Base-by-base conservation (phyloP, 2,113 vertebrate genomes). In the Fulmarus glacialis region DNA sequence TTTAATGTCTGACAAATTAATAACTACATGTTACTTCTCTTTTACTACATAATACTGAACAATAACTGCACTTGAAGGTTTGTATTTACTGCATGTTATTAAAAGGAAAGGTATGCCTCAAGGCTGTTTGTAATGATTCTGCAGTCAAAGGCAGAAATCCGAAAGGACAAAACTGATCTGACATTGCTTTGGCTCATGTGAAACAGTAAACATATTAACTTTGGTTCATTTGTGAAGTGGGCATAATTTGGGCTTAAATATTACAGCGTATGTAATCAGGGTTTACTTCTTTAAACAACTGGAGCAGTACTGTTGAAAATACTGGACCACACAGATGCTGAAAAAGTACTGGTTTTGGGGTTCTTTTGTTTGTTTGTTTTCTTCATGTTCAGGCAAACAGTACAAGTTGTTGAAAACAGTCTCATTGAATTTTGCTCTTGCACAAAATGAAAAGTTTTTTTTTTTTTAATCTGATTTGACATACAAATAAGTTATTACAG, bases 1-100 rank as follows among this genome's bases (percentile, higher is more conserved):
- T 97, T 97, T 95, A 96, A 94, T 93, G 75, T 84, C 83, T 97
- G 97, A 97, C 93, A 95, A 83, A 92, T 98, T 98, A 98, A 97
- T 98, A 97, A 96, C 83, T 95, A 93, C 81, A 45, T 93, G 64
- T 72, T 96, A 87, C 74, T 96, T 97, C 89, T 95, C 86, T 91
- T 92, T 81, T 87, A 45, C 89, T 97, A 75, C 56, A 36, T 93
- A 82, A 67, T 73, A 42, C 53, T 70, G 67, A 98, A 97, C 90
- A 96, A 82, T 94, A 98, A 89, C 73, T 92, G 89, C 29, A 7
- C 1, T 64, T 93, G 96, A 95, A 96, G 53, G 59, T 90, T 87
- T 97, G 66, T 67, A 68, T 96, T 97, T 95, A 92, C 90, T 87
- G 83, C 71, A 56, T 79, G 59, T 50, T 95, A 97, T 97, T 97